Evolutionary conservation across 2,113 vertebrate genomes (phyloP), one percentile per base, ranked within the genome.

Genomic region (Larimichthys crocea): DNA sequence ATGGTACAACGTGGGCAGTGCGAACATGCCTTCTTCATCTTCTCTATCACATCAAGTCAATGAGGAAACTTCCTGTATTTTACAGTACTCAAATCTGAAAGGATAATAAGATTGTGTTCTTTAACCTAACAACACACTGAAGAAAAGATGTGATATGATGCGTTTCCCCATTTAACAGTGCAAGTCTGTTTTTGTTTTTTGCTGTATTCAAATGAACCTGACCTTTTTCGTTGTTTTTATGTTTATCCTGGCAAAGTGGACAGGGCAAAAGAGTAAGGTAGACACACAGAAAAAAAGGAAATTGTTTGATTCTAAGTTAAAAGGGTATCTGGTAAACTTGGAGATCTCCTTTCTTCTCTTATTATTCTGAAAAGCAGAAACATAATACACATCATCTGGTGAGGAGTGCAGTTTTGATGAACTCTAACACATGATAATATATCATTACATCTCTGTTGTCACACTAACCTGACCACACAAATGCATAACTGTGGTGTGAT

Each of bases 1-100:
- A 83, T 70, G 77, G n/a, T 24, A 70, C 70, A 61, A 55, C 46
- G 82, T 82, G 74, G 79, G 70, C 75, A 62, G 31, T 20, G 53
- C 6, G 10, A 67, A 72, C 67, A 35, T 44, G 40, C 16, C 66
- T 29, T 40, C 76, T 40, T 48, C 74, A 50, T 60, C 71, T 73
- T 50, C 31, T 72, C 67, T 44, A 26, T 29, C 52, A 2, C 10
- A 75, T 2, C 8, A 53, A 22, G 53, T 65, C 59, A 67, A 56
- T 46, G 20, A 66, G 16, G 5, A 26, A 8, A 9, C 12, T 7
- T 20, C 35, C 42, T 56, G 52, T 40, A 44, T 68, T 83, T 76
- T 60, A 22, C 42, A 31, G 2, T 11, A 0, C 53, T 69, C n/a
- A 70, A 76, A 74, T 75, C 50, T 66, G 26, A 66, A 52, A 55